phyloP scores from a whole-genome alignment of 2,113 vertebrate genomes.

The Petaurus breviceps region DNA sequence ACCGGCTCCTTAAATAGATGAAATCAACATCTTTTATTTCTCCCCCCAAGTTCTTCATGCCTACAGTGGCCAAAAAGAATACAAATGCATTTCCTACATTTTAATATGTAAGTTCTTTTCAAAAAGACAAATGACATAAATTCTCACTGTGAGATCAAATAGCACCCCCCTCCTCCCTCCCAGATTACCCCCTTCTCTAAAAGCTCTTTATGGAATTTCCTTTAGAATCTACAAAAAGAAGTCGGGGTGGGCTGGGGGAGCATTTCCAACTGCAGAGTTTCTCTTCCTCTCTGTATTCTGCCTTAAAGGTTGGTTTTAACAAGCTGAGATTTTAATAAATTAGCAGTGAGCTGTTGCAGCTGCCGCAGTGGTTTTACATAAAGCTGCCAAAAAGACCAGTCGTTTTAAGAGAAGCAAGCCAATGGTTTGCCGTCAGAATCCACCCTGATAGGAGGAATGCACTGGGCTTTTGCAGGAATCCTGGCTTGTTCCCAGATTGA shows the following conservation, averaged over 20 bases:
- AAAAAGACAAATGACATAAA: conserved; percentile 71
- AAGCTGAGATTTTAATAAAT: conserved; percentile 61
- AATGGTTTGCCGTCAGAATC: background rate
- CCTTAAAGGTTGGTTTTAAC: conserved; percentile 23
- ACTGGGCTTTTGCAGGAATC: background rate
- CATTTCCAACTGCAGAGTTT: background rate
- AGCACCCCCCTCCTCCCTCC: conserved; percentile 39
- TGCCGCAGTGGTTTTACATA: background rate
- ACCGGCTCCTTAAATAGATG: conserved; percentile 56
- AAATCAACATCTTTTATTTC: conserved; percentile 47
- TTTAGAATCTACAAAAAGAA: conserved; percentile 68
- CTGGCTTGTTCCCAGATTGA: background rate
- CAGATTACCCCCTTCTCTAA: conserved; percentile 26
- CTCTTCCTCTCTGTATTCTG: conserved; percentile 17
- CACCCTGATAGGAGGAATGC: background rate
- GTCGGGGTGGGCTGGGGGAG: background rate
- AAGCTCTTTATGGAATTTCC: conserved; percentile 67
- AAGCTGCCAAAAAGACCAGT: background rate
- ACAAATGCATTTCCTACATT: conserved; percentile 61
- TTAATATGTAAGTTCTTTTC: conserved; percentile 69
- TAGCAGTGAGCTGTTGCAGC: background rate
- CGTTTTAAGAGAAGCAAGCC: background rate
- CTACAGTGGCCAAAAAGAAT: conserved; percentile 60
- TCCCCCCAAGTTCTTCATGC: conserved; percentile 58
- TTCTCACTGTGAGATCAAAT: conserved; percentile 64